phyloP scores from a whole-genome alignment of 2,888 invertebrate species.

The Drosophila pullipes region DNA sequence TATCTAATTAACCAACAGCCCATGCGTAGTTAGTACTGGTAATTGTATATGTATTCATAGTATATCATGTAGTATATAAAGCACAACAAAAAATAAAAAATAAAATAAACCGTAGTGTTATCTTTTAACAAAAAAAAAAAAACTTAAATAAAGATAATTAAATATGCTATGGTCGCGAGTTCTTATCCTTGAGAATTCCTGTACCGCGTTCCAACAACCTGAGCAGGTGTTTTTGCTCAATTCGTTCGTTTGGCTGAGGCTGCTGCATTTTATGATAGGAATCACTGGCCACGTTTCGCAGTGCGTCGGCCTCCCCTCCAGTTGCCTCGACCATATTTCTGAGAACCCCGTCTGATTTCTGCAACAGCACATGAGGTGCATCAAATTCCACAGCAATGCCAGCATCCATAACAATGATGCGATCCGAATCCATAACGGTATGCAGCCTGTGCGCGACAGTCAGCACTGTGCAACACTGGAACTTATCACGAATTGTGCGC shows the following conservation, averaged over 20 bases:
- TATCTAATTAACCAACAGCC: slow-evolving; percentile 1
- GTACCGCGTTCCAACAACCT: slow-evolving; percentile 38
- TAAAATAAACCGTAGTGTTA: background rate
- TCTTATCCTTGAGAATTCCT: slow-evolving; percentile 42
- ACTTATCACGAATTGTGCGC: slow-evolving; percentile 91
- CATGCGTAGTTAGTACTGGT: slow-evolving; percentile 4
- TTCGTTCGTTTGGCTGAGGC: background rate
- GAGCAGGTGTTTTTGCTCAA: slow-evolving; percentile 31
- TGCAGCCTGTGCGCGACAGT: slow-evolving; percentile 96
- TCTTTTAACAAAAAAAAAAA: slow-evolving; percentile 22
- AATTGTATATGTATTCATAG: slow-evolving; percentile 17
- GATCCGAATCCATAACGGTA: slow-evolving; percentile 96
- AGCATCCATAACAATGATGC: slow-evolving; percentile 93
- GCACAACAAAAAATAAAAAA: slow-evolving; percentile 11
- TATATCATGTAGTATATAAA: slow-evolving; percentile 27
- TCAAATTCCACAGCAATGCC: slow-evolving; percentile 92
- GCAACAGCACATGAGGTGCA: slow-evolving; percentile 88
- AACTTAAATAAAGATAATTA: background rate
- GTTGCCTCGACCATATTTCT: slow-evolving; percentile 89
- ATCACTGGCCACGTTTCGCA: slow-evolving; percentile 85
- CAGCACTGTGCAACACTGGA: slow-evolving; percentile 92
- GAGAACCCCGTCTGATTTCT: slow-evolving; percentile 87
- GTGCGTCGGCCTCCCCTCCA: slow-evolving; percentile 84
- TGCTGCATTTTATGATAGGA: slow-evolving; percentile 58
- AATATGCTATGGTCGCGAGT: slow-evolving; percentile 10